These are phyloP conservation scores for Sanderia malayensis DNA, from an alignment of 30 jellyfish, hydroid and myxozoan genomes.

Conservation along the genomic window DNA sequence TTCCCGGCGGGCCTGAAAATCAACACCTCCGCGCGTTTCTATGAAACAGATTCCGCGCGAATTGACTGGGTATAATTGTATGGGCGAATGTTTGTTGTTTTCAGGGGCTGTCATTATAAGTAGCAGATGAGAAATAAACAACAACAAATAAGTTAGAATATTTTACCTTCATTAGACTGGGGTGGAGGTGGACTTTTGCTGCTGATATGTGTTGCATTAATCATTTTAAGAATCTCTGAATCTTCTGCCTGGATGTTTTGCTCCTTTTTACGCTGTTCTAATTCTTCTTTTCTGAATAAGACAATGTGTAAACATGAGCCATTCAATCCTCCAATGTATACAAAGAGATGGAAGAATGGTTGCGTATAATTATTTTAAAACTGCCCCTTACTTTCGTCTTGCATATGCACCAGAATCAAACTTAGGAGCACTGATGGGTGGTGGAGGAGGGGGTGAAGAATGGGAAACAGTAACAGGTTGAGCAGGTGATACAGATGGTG, in stretches of 20 bases:
- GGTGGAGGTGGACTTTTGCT: constrained; percentile 36
- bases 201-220: constrained; percentile 67
- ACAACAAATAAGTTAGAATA: background rate
- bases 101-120: too few species aligned
- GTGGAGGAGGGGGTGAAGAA: constrained; percentile 47
- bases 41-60: too few species aligned
- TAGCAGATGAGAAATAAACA: background rate
- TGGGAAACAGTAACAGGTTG: constrained; percentile 15
- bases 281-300: constrained; percentile 84
- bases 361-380: too few species aligned
- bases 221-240: constrained; percentile 91
- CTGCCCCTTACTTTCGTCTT: constrained; percentile 68
- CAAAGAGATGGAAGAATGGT: too few species aligned
- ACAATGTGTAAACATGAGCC: background rate
- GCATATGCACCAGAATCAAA: constrained; percentile 97
- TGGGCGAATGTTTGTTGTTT: too few species aligned
- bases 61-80: too few species aligned
- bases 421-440: constrained; percentile 71
- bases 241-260: constrained; percentile 65
- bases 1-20: too few species aligned
- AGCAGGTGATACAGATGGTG: constrained; percentile 27
- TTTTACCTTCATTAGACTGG: constrained; percentile 39
- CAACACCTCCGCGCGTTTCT: too few species aligned
- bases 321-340: background rate
- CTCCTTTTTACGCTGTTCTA: constrained; percentile 89